Base-by-base conservation (phyloP, 1,140 invertebrate species). In the Uloborus diversus region DNA sequence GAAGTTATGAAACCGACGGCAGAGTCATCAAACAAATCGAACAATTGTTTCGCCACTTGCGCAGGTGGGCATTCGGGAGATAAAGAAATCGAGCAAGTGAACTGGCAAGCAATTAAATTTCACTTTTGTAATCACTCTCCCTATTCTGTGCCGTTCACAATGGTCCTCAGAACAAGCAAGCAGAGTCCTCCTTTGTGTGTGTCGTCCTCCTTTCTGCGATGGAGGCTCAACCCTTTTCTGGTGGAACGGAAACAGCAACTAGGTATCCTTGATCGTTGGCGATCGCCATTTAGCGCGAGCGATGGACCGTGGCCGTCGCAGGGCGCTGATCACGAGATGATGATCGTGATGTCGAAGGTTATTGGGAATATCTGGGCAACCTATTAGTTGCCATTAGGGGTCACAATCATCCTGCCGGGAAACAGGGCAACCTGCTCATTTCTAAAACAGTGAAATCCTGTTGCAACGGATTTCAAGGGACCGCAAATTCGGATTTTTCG, bases 231-330 rank as follows among this genome's bases (percentile, higher is more conserved):
- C 73, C 73, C 73, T 76, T 76, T 76, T 35, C n/a, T 62, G n/a
- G n/a, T 37, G 9, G 30, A 78, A 33, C 73, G 73, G 73, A 78
- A 78, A 28, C 73, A 37, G 73, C 62, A 35, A 66, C 73, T 78
- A 66, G 62, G 73, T 78, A 78, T 78, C 73, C 73, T 73, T 73
- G 69, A 73, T 73, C 53, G 32, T 14, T n/a, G 35, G 17, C n/a
- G 23, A 33, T 66, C 35, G 32, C 61, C 73, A 78, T 42, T 78
- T 78, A 78, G 62, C 20, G 30, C n/a, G 32, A 11, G 73, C 73
- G 59, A 78, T 78, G 73, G 73, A 65, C 73, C 73, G 73, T 78
- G 73, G 25, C 47, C 61, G 73, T 75, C 35, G 37, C 70, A 64
- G 35, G 59, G 32, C 37, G 59, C 30, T 62, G 59, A 64, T 64